Conservation (phyloP, 2,797 vertebrate species). For the Petrocephalus schoutedeni region DNA sequence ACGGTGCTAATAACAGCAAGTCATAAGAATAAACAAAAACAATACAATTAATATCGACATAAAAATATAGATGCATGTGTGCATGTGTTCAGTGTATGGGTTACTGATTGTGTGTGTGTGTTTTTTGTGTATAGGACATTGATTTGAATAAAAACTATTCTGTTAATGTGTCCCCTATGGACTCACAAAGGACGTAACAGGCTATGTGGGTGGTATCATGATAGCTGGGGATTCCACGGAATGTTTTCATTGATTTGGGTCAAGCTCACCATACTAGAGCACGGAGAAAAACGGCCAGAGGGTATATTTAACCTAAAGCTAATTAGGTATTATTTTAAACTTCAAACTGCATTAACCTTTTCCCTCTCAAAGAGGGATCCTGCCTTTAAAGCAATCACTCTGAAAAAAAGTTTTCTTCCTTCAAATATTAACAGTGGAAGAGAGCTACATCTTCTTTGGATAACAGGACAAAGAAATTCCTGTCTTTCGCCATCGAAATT, state of each 20-base stretch:
- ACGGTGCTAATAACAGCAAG: not conserved
- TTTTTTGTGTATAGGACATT: not conserved
- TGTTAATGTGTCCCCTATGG: not conserved
- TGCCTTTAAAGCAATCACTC: not conserved
- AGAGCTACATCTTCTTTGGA: not conserved
- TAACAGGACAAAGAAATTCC: not conserved
- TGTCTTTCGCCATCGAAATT: not conserved
- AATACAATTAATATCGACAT: not conserved
- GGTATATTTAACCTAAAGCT: slow-evolving; percentile 43
- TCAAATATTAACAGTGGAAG: not conserved
- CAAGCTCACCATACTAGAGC: slow-evolving; percentile 33
- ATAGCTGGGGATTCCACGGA: slow-evolving; percentile 3
- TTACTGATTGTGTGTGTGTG: not conserved
- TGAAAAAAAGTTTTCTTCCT: not conserved
- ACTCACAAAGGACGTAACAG: not conserved
- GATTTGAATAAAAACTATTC: not conserved
- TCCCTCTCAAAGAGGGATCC: slow-evolving; percentile 33
- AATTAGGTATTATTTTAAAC: slow-evolving; percentile 44
- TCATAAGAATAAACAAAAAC: not conserved
- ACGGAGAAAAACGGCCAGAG: slow-evolving; percentile 33
- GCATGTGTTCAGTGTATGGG: not conserved
- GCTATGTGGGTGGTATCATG: not conserved
- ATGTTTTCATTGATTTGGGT: slow-evolving; percentile 43
- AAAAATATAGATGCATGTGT: not conserved
- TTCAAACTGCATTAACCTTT: slow-evolving; percentile 40